Base-by-base conservation (phyloP, 2,113 vertebrate species). In the Jaculus jaculus region DNA sequence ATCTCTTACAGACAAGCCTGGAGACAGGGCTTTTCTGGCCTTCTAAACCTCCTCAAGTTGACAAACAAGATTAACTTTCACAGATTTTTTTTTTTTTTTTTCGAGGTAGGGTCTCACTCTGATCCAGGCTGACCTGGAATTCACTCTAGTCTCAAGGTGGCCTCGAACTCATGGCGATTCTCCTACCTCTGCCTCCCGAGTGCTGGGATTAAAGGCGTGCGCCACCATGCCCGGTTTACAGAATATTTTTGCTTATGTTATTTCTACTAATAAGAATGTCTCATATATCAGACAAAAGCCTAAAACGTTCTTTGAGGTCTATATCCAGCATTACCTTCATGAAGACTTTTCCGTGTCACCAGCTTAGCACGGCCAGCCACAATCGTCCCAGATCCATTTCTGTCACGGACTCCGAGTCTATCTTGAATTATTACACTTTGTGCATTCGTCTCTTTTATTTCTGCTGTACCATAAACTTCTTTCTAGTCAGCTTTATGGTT, bases 341-440 rank as follows among this genome's bases (percentile, higher is more conserved):
- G 21, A 24, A 73, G 47, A 47, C 7, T 61, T 37, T 37, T 42
- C 66, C 54, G 12, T 58, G 24, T 75, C 24, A 20, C 24, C 11
- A 51, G 80, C 60, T 89, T 78, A 30, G 26, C 28, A 58, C 0
- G 37, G 16, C 30, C 34, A 63, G 16, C 54, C 66, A 51, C 20
- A 17, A 83, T 30, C 63, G 16, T 61, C 66, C 60, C 20, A 17
- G 79, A 63, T 68, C 65, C 37, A 21, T 66, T 94, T 91, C 32
- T 47, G 18, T 5, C 51, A 18, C 87, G 32, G 26, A 74, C 58
- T 60, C 28, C 24, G 2, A 78, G 34, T 82, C 66, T 87, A 39
- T 91, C 66, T 92, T 79, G 20, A 94, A 37, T 94, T 84, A 63
- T 39, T 78, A 9, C 47, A 66, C 51, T 75, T 32, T 80, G 61